These are phyloP conservation scores for Conus betulinus DNA, from an alignment of 1,140 invertebrate species.

Conservation along the genomic window DNA sequence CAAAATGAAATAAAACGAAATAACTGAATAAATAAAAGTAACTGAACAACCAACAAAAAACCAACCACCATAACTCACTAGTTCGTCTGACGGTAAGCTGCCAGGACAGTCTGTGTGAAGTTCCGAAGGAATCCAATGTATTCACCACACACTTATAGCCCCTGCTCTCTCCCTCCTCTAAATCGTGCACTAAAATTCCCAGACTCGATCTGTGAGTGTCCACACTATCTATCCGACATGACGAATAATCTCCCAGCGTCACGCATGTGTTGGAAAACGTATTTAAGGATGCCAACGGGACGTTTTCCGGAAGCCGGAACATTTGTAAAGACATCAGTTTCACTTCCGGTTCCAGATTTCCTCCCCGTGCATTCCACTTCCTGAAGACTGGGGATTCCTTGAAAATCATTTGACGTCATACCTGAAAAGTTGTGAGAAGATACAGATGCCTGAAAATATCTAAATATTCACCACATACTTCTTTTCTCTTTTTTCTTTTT, in stretches of 20 bases:
- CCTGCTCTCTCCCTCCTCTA: conserved; percentile 7
- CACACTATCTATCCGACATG: neutral
- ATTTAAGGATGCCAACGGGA: neutral
- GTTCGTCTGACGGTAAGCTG: too few relatives aligned
- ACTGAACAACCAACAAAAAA: too few relatives aligned
- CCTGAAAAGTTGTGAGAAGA: neutral
- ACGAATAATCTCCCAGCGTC: conserved; percentile 12
- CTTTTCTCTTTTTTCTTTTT: too few relatives aligned
- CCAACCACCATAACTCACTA: too few relatives aligned
- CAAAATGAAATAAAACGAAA: too few relatives aligned
- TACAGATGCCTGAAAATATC: too few relatives aligned
- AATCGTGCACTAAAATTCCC: conserved; percentile 10
- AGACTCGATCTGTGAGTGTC: conserved; percentile 1
- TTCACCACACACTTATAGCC: neutral
- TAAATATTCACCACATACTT: too few relatives aligned
- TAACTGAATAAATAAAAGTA: too few relatives aligned
- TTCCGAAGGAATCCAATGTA: neutral
- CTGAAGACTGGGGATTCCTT: conserved; percentile 19
- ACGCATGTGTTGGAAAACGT: neutral
- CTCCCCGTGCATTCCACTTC: conserved; percentile 19
- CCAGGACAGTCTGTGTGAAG: too few relatives aligned
- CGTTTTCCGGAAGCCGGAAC: neutral
- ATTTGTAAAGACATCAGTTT: conserved; percentile 9
- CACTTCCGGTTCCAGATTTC: conserved; percentile 23
- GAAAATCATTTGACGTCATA: neutral